Conservation (phyloP, 2,797 vertebrate genomes). For the Squalus acanthias region DNA sequence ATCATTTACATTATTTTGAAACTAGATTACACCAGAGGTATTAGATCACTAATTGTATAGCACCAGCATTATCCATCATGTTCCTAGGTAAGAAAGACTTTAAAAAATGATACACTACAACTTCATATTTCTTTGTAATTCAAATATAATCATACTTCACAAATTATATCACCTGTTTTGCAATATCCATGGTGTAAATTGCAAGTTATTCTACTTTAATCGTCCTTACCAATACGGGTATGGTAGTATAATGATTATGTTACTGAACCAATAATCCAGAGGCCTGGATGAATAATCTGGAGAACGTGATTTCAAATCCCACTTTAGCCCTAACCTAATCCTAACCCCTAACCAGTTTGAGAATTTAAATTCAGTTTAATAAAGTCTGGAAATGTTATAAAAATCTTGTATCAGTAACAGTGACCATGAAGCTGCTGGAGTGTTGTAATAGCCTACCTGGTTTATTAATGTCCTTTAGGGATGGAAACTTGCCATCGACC, state of each 20-base stretch:
- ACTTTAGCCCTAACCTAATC: too few relatives aligned
- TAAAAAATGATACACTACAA: neutral
- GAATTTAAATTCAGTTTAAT: neutral
- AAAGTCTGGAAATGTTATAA: neutral
- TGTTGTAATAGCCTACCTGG: neutral
- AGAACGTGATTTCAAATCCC: neutral
- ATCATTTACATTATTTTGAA: too few relatives aligned
- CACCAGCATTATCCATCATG: too few relatives aligned
- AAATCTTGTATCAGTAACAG: neutral
- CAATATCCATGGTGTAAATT: too few relatives aligned
- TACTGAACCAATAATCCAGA: neutral
- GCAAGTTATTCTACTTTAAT: neutral
- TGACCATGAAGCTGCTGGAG: neutral
- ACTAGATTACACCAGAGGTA: too few relatives aligned
- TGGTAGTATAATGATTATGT: neutral
- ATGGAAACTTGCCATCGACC: neutral
- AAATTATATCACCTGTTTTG: too few relatives aligned
- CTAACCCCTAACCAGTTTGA: neutral
- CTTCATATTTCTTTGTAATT: neutral
- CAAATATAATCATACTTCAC: too few relatives aligned
- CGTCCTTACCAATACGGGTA: neutral
- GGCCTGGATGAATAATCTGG: neutral
- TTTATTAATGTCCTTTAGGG: neutral
- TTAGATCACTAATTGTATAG: too few relatives aligned
- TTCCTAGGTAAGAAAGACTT: neutral